Percentiles rank a stretch among this genome's conserved stretches.
Evolutionary conservation across 2,113 vertebrate species (phyloP).

Genomic region (Cavia porcellus): DNA sequence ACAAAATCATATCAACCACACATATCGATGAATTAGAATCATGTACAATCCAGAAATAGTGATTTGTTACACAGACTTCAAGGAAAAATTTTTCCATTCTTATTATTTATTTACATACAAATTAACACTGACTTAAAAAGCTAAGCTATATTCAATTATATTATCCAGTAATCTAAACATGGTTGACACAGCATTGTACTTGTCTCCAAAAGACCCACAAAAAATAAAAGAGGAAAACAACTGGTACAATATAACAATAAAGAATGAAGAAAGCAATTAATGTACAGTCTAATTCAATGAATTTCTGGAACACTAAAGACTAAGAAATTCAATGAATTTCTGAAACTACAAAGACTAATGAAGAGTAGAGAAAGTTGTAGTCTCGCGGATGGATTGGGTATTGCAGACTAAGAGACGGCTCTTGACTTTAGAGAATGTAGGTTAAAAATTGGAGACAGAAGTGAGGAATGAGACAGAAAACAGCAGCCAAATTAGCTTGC

Average conservation of each 20-base stretch:
- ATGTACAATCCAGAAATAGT: not conserved
- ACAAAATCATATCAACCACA: conserved; percentile 47
- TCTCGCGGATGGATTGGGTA: not conserved
- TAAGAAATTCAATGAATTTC: conserved; percentile 12
- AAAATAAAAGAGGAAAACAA: not conserved
- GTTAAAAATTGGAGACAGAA: not conserved
- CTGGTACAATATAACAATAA: not conserved
- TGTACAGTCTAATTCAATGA: not conserved
- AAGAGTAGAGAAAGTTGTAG: not conserved
- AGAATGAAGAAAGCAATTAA: not conserved
- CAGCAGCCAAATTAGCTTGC: not conserved
- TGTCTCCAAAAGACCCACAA: not conserved
- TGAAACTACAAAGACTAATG: not conserved
- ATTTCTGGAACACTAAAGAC: conserved; percentile 5
- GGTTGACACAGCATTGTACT: not conserved
- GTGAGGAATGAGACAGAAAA: not conserved
- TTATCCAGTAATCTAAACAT: conserved; percentile 18
- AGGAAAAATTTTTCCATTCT: not conserved
- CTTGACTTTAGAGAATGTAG: not conserved
- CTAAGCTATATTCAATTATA: not conserved
- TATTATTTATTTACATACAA: not conserved
- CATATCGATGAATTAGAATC: not conserved
- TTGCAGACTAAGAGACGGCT: not conserved
- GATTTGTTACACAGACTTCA: not conserved
- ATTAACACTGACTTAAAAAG: conserved; percentile 12